phyloP scores from a whole-genome alignment of 2,113 vertebrate genomes.

The Merops nubicus region DNA sequence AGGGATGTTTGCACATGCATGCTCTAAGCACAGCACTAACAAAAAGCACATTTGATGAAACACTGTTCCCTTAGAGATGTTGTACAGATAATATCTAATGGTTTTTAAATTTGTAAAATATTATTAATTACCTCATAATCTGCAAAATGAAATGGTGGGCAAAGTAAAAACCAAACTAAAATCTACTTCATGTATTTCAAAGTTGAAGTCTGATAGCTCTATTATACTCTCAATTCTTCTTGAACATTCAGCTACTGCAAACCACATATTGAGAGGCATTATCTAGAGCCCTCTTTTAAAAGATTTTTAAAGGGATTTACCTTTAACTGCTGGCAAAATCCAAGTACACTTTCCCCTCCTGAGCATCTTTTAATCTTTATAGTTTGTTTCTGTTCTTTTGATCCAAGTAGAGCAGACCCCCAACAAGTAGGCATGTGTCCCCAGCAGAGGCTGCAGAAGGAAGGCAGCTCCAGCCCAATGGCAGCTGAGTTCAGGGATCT shows the following conservation, averaged over 20 bases:
- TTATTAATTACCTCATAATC: not conserved
- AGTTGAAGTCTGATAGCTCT: not conserved
- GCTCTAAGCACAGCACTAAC: not conserved
- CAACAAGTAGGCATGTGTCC: not conserved
- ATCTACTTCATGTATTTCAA: not conserved
- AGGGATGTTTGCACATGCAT: not conserved
- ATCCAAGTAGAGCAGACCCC: not conserved
- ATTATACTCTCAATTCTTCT: not conserved
- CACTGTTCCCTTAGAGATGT: not conserved
- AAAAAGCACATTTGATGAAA: not conserved
- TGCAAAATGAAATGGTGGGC: not conserved
- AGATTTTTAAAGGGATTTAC: not conserved
- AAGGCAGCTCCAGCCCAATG: not conserved
- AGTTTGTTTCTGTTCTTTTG: not conserved
- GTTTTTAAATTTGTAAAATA: not conserved
- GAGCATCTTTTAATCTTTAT: not conserved
- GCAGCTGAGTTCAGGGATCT: not conserved
- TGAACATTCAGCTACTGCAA: not conserved
- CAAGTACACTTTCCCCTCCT: not conserved
- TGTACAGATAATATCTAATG: not conserved
- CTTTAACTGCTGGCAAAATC: conserved; percentile 6
- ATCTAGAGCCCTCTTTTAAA: not conserved
- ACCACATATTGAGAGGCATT: not conserved
- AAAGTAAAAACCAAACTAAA: conserved; percentile 12
- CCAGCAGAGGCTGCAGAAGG: not conserved